Conservation (phyloP, 2,797 vertebrate species). For the Orientallactaga sibirica region DNA sequence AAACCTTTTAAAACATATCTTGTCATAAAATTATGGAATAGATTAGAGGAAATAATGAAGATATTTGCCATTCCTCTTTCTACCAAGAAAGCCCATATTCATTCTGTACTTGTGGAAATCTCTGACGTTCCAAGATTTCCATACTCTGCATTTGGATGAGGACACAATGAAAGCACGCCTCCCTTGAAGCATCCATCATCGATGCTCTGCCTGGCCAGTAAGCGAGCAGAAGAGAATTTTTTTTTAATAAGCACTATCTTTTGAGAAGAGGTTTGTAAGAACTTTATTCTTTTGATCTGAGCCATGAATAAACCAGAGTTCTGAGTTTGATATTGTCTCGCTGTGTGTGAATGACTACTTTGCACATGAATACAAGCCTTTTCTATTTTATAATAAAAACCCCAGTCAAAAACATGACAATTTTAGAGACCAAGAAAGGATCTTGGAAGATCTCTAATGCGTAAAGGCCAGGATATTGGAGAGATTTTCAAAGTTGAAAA, state of each 20-base stretch:
- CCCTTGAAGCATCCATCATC: constrained; percentile 63
- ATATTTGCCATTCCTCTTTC: constrained; percentile 20
- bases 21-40: constrained; percentile 78
- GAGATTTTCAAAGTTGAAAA: neutral
- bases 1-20: constrained; percentile 46
- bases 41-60: constrained; percentile 34
- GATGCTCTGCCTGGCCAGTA: neutral
- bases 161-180: constrained; percentile 72
- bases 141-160: constrained; percentile 74
- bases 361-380: neutral
- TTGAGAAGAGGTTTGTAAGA: neutral
- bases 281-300: constrained; percentile 49
- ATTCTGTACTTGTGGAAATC: constrained; percentile 81
- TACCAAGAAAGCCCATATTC: constrained; percentile 70
- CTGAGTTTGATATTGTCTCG: constrained; percentile 36
- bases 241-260: constrained; percentile 38
- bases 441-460: neutral
- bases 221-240: neutral
- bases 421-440: neutral
- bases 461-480: neutral
- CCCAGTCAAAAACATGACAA: neutral
- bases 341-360: neutral
- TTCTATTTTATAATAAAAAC: neutral
- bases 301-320: constrained; percentile 45
- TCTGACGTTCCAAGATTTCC: constrained; percentile 78